Conservation (phyloP, 2,113 vertebrate species). For the Nothobranchius furzeri region DNA sequence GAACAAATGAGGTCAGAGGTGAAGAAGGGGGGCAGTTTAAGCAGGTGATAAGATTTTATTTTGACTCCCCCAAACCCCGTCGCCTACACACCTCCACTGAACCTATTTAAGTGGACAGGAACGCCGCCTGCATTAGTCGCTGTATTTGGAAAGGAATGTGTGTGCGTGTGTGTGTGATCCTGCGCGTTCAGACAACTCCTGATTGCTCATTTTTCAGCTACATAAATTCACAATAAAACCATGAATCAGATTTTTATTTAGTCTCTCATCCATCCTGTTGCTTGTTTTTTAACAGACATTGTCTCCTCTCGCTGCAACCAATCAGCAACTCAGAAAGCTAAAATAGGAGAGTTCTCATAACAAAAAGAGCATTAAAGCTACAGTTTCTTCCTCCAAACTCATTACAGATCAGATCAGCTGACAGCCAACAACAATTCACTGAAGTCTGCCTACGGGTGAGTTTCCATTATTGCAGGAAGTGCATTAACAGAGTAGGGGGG, state of each 20-base stretch:
- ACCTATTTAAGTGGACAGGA: conserved; percentile 74
- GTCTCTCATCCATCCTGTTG: not conserved
- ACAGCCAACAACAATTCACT: no score
- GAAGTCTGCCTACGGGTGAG: no score
- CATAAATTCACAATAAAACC: not conserved
- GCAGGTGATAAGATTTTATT: conserved; percentile 19
- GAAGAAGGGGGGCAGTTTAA: conserved; percentile 15
- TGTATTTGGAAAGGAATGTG: conserved; percentile 85
- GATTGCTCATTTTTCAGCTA: not conserved
- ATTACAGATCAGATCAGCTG: no score
- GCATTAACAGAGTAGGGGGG: no score
- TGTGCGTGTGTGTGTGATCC: conserved; percentile 46
- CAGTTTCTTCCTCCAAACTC: no score
- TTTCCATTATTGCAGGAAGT: no score
- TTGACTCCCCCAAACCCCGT: conserved; percentile 8
- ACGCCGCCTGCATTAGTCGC: conserved; percentile 79
- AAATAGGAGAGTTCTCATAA: no score
- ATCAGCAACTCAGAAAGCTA: no score
- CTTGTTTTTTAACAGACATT: not conserved
- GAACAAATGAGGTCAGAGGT: conserved; percentile 37
- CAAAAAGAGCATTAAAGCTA: no score
- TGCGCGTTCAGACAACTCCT: conserved; percentile 60
- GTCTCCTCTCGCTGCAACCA: not conserved
- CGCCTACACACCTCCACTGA: conserved; percentile 16
- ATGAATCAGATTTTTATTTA: no score